These are phyloP conservation scores for Allygus modestus DNA, from an alignment of 2,888 invertebrate genomes.

Conservation along the genomic window DNA sequence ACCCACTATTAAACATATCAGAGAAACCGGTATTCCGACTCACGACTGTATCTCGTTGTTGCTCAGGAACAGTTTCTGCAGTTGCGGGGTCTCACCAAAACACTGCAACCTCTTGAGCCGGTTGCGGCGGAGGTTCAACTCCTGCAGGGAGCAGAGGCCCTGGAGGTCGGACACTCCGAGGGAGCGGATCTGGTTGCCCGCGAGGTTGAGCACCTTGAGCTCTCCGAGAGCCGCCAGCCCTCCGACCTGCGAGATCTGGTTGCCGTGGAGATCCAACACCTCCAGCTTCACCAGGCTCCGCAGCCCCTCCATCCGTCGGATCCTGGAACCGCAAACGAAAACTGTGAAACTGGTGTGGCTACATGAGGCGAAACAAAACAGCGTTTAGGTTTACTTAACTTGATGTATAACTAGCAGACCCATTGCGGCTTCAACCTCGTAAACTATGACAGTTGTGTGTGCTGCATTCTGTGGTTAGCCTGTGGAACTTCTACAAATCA, in stretches of 20 bases:
- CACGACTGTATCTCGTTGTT: constrained; percentile 87
- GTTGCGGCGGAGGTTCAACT: constrained; percentile 93
- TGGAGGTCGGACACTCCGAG: constrained; percentile 87
- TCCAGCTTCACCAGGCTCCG: constrained; percentile 86
- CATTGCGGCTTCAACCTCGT: no score
- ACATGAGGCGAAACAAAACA: no score
- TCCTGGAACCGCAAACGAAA: constrained; percentile 76
- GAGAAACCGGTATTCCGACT: no score
- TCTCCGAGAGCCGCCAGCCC: constrained; percentile 84
- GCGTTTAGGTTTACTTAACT: no score
- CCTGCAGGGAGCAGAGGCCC: constrained; percentile 87
- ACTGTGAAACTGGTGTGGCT: constrained; percentile 41
- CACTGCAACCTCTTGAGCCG: constrained; percentile 88
- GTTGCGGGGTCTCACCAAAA: constrained; percentile 85
- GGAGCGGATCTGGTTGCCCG: constrained; percentile 91
- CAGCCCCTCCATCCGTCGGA: constrained; percentile 88
- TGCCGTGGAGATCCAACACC: constrained; percentile 95
- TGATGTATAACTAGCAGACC: no score
- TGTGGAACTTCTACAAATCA: no score
- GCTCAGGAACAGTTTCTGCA: constrained; percentile 89
- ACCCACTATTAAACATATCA: no score
- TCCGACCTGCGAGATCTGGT: constrained; percentile 87
- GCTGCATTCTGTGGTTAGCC: no score
- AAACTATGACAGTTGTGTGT: no score
- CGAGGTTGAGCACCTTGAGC: constrained; percentile 93